Evolutionary conservation across 1,140 invertebrate species (phyloP).

Genomic region (Hermatobates lingyangjiaoensis): DNA sequence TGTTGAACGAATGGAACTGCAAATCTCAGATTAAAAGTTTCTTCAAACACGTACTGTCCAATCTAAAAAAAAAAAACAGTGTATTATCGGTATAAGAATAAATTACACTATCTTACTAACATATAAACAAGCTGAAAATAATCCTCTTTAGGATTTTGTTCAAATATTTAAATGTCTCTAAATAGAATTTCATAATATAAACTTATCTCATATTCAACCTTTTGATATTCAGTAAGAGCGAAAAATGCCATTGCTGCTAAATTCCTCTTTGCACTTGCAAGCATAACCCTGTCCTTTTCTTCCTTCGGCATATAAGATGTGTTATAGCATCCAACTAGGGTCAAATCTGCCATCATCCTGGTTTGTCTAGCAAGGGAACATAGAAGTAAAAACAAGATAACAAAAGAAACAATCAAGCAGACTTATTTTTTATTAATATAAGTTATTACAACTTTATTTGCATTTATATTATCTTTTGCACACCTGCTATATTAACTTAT

Average conservation of each 20-base stretch:
- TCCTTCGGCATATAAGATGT: slow-evolving; percentile 44
- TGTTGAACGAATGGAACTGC: slow-evolving; percentile 73
- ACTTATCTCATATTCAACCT: slow-evolving; percentile 39
- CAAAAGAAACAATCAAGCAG: too few relatives aligned
- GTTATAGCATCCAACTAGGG: slow-evolving; percentile 89
- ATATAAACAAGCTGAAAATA: too few relatives aligned
- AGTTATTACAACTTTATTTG: not conserved
- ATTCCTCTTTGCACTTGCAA: slow-evolving; percentile 89
- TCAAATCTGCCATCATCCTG: slow-evolving; percentile 88
- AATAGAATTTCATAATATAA: too few relatives aligned
- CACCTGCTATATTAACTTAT: too few relatives aligned
- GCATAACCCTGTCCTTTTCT: slow-evolving; percentile 58
- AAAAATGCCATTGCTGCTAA: slow-evolving; percentile 89
- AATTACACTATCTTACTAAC: not conserved
- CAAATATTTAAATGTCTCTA: too few relatives aligned
- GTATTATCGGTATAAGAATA: not conserved
- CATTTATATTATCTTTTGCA: too few relatives aligned
- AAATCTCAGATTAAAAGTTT: slow-evolving; percentile 87
- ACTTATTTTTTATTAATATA: too few relatives aligned
- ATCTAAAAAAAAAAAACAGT: slow-evolving; percentile 31
- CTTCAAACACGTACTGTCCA: slow-evolving; percentile 90
- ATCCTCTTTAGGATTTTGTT: too few relatives aligned
- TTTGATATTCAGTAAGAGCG: slow-evolving; percentile 88
- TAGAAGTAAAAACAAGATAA: too few relatives aligned
- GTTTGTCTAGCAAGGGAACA: slow-evolving; percentile 51